Evolutionary conservation across 2,797 vertebrate genomes (phyloP).

Genomic region (Gephyroberyx darwinii): DNA sequence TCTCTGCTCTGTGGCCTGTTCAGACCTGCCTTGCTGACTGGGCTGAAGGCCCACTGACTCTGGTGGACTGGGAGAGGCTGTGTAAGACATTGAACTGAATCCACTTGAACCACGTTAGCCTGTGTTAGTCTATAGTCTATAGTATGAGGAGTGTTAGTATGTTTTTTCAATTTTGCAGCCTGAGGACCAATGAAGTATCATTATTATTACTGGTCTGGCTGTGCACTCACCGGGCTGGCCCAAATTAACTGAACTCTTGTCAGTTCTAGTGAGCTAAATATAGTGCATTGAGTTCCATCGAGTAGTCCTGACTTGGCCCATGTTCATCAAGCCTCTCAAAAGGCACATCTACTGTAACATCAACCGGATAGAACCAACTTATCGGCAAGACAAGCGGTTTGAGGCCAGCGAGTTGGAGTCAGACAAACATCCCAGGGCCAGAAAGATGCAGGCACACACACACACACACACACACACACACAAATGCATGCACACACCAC

Average conservation of each 20-base stretch:
- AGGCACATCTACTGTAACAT: too few relatives aligned
- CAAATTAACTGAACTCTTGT: too few relatives aligned
- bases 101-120: not conserved
- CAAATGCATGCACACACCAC: not conserved
- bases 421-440: slow-evolving; percentile 3
- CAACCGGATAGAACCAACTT: too few relatives aligned
- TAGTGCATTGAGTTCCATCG: too few relatives aligned
- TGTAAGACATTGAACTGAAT: not conserved
- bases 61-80: not conserved
- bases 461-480: slow-evolving; percentile 6
- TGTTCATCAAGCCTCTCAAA: too few relatives aligned
- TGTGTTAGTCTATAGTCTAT: not conserved
- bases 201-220: too few relatives aligned
- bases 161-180: too few relatives aligned
- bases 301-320: not conserved
- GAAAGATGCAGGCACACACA: not conserved
- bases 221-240: too few relatives aligned
- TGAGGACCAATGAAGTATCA: too few relatives aligned
- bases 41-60: slow-evolving; percentile 7
- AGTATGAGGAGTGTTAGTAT: not conserved
- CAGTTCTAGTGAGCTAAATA: not conserved
- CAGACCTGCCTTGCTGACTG: slow-evolving; percentile 55
- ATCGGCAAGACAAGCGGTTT: not conserved
- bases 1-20: slow-evolving; percentile 50
- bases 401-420: too few relatives aligned